Conservation (phyloP, 1,140 invertebrate genomes). For the Ostrea edulis region DNA sequence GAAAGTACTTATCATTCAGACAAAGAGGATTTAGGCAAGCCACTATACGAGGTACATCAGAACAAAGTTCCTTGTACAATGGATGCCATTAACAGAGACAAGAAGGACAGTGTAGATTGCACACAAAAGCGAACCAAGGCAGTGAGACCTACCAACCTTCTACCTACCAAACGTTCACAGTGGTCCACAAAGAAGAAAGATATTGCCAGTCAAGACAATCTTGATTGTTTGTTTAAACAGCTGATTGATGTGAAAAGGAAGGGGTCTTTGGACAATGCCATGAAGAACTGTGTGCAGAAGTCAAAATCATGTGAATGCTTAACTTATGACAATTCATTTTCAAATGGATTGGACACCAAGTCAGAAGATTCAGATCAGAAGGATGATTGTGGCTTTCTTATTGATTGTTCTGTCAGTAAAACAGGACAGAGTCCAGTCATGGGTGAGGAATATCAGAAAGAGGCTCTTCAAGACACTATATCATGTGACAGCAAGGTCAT, state of each 20-base stretch:
- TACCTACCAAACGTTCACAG: neutral
- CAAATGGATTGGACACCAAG: conserved; percentile 13
- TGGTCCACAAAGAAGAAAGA: neutral
- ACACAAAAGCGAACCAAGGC: conserved; percentile 15
- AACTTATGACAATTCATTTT: conserved; percentile 20
- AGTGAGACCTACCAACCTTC: conserved; percentile 12
- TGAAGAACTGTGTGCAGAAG: conserved; percentile 5
- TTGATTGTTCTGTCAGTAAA: conserved; percentile 19
- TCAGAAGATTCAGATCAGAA: conserved; percentile 2
- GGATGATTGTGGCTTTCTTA: conserved; percentile 13
- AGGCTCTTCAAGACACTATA: neutral
- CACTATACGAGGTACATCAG: neutral
- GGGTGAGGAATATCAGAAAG: conserved; percentile 7
- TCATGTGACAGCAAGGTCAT: conserved; percentile 49
- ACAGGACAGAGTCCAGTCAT: conserved; percentile 7
- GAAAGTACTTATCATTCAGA: conserved; percentile 15
- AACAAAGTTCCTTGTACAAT: neutral
- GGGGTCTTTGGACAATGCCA: neutral
- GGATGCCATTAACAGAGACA: neutral
- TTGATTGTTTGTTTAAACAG: conserved; percentile 26
- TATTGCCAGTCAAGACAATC: conserved; percentile 36
- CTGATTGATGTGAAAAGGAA: conserved; percentile 29
- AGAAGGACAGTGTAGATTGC: neutral
- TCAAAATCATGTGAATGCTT: conserved; percentile 40
- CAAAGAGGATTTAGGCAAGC: neutral